Conservation (phyloP, 1,140 invertebrate species). For the Drosophila nasuta region DNA sequence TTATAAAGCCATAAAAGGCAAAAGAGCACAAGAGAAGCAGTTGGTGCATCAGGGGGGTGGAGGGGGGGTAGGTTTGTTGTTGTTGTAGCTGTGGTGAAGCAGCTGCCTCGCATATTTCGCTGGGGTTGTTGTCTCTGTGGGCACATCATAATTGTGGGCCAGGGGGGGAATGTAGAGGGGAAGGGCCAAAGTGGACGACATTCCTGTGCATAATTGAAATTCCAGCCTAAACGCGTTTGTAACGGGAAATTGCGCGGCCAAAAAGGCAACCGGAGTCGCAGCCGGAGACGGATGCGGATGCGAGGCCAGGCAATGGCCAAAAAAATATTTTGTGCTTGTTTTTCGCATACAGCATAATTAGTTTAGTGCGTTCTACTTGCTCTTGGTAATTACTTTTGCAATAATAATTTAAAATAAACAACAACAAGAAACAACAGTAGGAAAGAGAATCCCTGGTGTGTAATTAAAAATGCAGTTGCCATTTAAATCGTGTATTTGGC, state of each 20-base stretch:
- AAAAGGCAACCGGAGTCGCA: conserved; percentile 62
- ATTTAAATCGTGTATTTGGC: conserved; percentile 42
- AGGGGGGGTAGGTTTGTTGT: conserved; percentile 1
- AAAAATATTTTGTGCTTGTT: conserved; percentile 26
- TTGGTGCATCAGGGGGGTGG: neutral
- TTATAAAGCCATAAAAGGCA: conserved; percentile 43
- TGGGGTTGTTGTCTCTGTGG: conserved; percentile 55
- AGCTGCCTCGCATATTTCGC: conserved; percentile 63
- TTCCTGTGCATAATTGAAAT: conserved; percentile 82
- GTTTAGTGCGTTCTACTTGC: conserved; percentile 21
- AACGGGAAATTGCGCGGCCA: conserved; percentile 76
- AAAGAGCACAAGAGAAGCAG: neutral
- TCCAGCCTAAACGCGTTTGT: conserved; percentile 81
- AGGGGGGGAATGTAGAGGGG: neutral
- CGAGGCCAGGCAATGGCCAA: conserved; percentile 35
- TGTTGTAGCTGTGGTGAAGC: conserved; percentile 12
- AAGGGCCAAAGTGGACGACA: conserved; percentile 29
- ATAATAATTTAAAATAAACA: conserved; percentile 31
- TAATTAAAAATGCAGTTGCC: conserved; percentile 45
- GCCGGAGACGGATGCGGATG: conserved; percentile 62
- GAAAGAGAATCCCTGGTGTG: conserved; percentile 34
- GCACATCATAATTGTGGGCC: conserved; percentile 70
- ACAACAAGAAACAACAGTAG: conserved; percentile 13
- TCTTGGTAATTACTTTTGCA: conserved; percentile 36
- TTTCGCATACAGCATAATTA: conserved; percentile 29